Evolutionary conservation across 2,888 invertebrate genomes (phyloP), one percentile per base, ranked within the genome.

Genomic region (Scrobipalpa costella): DNA sequence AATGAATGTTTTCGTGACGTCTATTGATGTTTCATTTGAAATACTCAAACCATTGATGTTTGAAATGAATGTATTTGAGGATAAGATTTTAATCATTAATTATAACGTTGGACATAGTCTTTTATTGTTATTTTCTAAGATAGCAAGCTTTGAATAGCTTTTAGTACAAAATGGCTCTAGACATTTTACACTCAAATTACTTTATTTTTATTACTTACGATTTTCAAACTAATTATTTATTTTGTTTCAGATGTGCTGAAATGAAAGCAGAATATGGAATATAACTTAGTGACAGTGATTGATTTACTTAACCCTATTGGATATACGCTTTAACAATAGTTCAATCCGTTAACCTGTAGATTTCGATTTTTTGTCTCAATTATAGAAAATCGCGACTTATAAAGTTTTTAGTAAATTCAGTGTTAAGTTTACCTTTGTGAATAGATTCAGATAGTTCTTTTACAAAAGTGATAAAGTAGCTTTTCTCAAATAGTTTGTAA

Each of bases 191-290:
- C 2, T 27, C 5, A 27, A 27, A 27, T 27, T 27, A 27, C 27
- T n/a, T n/a, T n/a, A n/a, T n/a, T n/a, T n/a, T n/a, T n/a, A n/a
- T n/a, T 11, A 13, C 13, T 13, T 13, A 13, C 13, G 11, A 3
- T 40, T 0, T 3, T 11, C 13, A 13, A 3, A 11, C 9, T 44
- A 44, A n/a, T 44, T 2, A 67, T 69, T 69, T 77, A 77, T 77
- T 78, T 76, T 74, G 73, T 66, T 64, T 65, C 61, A 63, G 44
- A 44, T 44, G 44, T 44, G 44, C n/a, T 44, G 6, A 44, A 44
- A 15, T 44, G n/a, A 44, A n/a, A n/a, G 0, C 44, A n/a, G 44
- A 44, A 44, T 15, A 44, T 44, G 44, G 44, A n/a, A 44, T 44
- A 44, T 44, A 44, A 44, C 44, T 44, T 9, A 44, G 44, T 44